Conservation (phyloP, 1,140 invertebrate species). For the Nephila pilipes region DNA sequence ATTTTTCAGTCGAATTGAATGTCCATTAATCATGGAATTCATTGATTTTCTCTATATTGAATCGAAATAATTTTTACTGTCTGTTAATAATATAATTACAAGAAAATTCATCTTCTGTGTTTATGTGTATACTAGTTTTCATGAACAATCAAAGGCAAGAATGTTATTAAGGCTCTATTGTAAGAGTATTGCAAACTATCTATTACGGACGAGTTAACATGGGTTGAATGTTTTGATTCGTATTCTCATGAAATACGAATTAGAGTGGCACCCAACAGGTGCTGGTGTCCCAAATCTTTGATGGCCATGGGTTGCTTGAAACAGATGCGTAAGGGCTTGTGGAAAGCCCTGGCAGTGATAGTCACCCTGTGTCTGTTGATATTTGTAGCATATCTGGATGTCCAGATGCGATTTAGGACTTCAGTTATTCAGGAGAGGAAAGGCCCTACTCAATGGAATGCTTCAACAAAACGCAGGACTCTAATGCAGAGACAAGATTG, state of each 20-base stretch:
- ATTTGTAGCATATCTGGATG: constrained; percentile 40
- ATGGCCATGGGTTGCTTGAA: not conserved
- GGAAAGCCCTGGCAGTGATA: not conserved
- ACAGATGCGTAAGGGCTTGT: constrained; percentile 19
- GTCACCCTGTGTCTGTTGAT: not conserved
- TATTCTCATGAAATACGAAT: constrained; percentile 16
- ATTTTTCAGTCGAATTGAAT: too few relatives aligned
- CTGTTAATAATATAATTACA: too few relatives aligned
- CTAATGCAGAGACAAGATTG: constrained; percentile 25
- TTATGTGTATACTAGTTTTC: too few relatives aligned
- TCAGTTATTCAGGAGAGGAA: not conserved
- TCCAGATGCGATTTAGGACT: constrained; percentile 21
- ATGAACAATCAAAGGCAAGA: too few relatives aligned
- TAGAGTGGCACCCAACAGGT: not conserved
- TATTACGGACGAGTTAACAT: not conserved
- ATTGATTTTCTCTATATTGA: too few relatives aligned
- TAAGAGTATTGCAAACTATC: too few relatives aligned
- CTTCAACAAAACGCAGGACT: constrained; percentile 12
- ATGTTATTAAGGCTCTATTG: too few relatives aligned
- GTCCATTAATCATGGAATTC: too few relatives aligned
- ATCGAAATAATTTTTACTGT: too few relatives aligned
- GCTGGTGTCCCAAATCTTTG: not conserved
- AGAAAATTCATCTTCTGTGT: too few relatives aligned
- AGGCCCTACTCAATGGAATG: constrained; percentile 13
- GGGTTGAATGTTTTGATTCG: constrained; percentile 9